Evolutionary conservation across 2,113 vertebrate genomes (phyloP).

Genomic region (Indri indri): DNA sequence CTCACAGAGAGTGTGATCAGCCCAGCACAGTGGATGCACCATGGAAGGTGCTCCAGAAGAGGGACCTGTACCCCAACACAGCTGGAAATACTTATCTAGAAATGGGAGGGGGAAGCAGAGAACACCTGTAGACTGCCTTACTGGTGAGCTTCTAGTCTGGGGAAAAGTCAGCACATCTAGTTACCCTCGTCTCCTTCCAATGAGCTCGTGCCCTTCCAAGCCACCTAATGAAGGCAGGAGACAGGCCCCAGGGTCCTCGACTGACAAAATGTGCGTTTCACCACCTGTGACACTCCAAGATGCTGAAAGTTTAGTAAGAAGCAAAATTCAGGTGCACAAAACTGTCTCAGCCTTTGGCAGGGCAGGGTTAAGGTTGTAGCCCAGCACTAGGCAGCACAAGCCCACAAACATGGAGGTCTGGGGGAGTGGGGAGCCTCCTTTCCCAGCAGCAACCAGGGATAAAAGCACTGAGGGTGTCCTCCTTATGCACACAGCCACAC

Average conservation of each 20-base stretch:
- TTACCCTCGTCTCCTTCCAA: neutral
- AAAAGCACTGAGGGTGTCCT: neutral
- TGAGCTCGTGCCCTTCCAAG: neutral
- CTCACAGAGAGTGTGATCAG: neutral
- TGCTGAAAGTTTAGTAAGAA: neutral
- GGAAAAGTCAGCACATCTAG: neutral
- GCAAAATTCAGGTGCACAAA: neutral
- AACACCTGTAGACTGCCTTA: neutral
- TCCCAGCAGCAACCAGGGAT: neutral
- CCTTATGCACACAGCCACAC: neutral
- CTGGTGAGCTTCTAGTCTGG: neutral
- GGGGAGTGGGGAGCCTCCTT: neutral
- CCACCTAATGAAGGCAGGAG: neutral
- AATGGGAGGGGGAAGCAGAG: neutral
- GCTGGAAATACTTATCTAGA: neutral
- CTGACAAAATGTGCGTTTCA: neutral
- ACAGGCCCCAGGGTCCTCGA: neutral
- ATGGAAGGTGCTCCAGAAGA: neutral
- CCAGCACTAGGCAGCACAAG: neutral
- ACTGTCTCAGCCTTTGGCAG: neutral
- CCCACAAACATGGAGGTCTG: neutral
- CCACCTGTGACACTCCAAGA: neutral
- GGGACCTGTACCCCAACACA: neutral
- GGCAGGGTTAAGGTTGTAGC: neutral
- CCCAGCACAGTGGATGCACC: neutral